Percentiles rank a stretch among this genome's conserved stretches.
phyloP scores from a whole-genome alignment of 2,113 vertebrate species.

The Bubo bubo region DNA sequence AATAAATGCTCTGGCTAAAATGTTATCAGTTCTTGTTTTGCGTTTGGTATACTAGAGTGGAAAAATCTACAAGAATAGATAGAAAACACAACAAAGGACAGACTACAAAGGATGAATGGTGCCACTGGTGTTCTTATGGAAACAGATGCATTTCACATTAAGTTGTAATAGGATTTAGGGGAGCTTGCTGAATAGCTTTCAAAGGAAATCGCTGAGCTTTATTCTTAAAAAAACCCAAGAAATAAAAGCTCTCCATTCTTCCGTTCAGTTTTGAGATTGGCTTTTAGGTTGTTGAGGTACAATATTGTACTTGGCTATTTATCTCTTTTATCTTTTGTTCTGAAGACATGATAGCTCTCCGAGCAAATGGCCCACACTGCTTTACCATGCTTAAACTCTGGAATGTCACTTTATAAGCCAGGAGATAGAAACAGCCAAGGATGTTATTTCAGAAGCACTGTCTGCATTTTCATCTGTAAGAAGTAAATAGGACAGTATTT shows the following conservation, averaged over 20 bases:
- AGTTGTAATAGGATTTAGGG: slow-evolving; percentile 29
- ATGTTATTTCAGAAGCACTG: slow-evolving; percentile 19
- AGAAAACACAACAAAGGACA: background rate
- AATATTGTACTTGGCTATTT: slow-evolving; percentile 48
- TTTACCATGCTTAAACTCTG: slow-evolving; percentile 32
- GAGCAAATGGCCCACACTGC: background rate
- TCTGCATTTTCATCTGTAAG: background rate
- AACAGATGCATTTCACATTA: slow-evolving; percentile 37
- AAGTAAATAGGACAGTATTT: slow-evolving; percentile 18
- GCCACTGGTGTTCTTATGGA: slow-evolving; percentile 18
- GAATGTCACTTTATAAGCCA: slow-evolving; percentile 33
- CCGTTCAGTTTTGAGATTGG: slow-evolving; percentile 32
- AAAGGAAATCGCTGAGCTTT: slow-evolving; percentile 24
- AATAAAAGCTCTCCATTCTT: slow-evolving; percentile 43
- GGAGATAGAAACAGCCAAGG: slow-evolving; percentile 3
- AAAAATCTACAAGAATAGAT: background rate
- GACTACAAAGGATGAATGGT: slow-evolving; percentile 25
- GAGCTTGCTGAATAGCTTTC: slow-evolving; percentile 36
- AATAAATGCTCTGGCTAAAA: slow-evolving; percentile 8
- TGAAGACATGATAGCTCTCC: slow-evolving; percentile 16
- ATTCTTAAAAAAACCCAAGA: slow-evolving; percentile 32
- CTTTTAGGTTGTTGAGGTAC: slow-evolving; percentile 43
- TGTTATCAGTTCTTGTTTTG: background rate
- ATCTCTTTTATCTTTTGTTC: slow-evolving; percentile 58
- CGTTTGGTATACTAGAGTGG: background rate